Base-by-base conservation (phyloP, 2,797 vertebrate species). In the Clarias fuscus region DNA sequence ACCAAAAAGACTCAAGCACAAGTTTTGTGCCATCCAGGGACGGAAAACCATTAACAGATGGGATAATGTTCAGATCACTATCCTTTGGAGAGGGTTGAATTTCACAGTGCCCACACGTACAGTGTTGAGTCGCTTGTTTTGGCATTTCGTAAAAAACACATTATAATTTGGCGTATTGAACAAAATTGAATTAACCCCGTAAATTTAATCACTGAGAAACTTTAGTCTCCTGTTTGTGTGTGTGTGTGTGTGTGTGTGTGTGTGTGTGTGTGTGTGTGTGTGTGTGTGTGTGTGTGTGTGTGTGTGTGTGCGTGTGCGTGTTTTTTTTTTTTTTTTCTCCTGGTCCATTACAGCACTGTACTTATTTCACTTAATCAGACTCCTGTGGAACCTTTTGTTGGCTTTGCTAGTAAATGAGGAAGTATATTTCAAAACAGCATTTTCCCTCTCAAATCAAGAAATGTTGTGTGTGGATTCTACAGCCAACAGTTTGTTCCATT, bases 21-120 rank as follows among this genome's bases (percentile, higher is more conserved):
- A 64, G 40, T 27, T 78, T 84, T 87, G 88, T 65, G 88, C 40
- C 68, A 71, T 64, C 64, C 64, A 76, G 61, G 61, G 79, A 18
- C 37, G 61, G 82, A 30, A 30, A 30, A 30, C 82, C 85, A 82
- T 89, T 85, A 84, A 70, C 56, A 84, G 88, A 90, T 89, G 81
- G 85, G 84, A 72, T 86, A 59, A 84, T 61, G 56, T 83, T 87
- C 48, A 89, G 71, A 33, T 43, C 78, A 62, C 61, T 84, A 37
- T 83, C 83, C 20, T 33, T 20, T 33, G 2, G n/a, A 7, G 24
- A 48, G 18, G 20, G 27, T 78, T 61, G 22, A 27, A 13, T 82
- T 83, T 30, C 30, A 24, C 71, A 22, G 3, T 85, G 58, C 65
- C 70, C 27, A 75, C 48, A 67, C 77, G 70, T 70, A 58, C 53